Base-by-base conservation (phyloP, 2,797 vertebrate species). In the Fratercula arctica region DNA sequence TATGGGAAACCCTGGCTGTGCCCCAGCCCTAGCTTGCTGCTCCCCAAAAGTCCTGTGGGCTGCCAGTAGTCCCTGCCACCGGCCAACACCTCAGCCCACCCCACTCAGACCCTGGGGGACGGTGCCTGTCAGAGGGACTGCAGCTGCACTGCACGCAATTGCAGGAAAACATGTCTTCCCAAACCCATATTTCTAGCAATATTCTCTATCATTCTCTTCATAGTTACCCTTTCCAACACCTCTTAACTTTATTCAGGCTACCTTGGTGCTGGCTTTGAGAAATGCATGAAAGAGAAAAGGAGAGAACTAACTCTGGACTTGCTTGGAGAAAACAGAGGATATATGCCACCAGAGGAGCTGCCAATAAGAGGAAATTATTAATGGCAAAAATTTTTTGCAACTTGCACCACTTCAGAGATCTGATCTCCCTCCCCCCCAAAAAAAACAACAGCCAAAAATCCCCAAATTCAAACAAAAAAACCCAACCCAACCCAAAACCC, bases 381-480 rank as follows among this genome's bases (percentile, higher is more conserved):
- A 5, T 23, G 3, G 31, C 2, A 2, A 59, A 46, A 28, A 11
- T 9, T 8, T 73, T 48, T 77, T 74, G 13, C 26, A 69, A 39
- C 10, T 60, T 87, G 15, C 5, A 43, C 31, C 2, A 56, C 66
- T 77, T 85, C 11, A 80, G 28, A 33, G 10, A 37, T 48, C 26
- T 35, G 25, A 8, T 14, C 14, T 8, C 7, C 16, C 11, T 2
- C 1, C 4, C 4, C 23, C 11, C 5, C 2, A 9, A 45, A 6
- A 56, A 24, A 26, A 75, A 18, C 14, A 12, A 35, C 1, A 23
- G 1, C 4, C 12, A 61, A 72, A 45, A 8, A 46, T 19, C 5
- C 11, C 8, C 37, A 61, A 26, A 61, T 37, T 18, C 37, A 61
- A 18, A 28, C 35, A 24, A 46, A 72, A 41, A 13, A 7, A 8